These are phyloP conservation scores for Paguma larvata DNA, from an alignment of 2,797 vertebrate genomes.

Conservation along the genomic window DNA sequence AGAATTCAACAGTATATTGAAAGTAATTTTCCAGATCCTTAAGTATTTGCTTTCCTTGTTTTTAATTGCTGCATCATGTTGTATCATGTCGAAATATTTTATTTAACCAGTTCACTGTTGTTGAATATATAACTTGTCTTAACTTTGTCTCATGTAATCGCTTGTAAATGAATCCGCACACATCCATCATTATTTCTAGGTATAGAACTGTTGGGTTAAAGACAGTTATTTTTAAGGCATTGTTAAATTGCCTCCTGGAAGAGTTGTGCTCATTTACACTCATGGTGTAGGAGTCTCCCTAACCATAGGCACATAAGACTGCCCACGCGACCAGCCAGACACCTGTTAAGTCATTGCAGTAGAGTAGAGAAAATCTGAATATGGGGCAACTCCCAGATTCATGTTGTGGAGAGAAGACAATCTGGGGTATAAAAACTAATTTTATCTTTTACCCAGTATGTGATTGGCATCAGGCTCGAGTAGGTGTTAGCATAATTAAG, in stretches of 20 bases:
- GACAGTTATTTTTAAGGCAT: slow-evolving; percentile 11
- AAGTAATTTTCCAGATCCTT: slow-evolving; percentile 36
- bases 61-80: background rate
- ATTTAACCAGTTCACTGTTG: slow-evolving; percentile 23
- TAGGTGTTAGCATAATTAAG: slow-evolving; percentile 13
- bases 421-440: slow-evolving; percentile 28
- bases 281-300: background rate
- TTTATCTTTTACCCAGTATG: background rate
- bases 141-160: slow-evolving; percentile 23
- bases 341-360: background rate
- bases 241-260: background rate
- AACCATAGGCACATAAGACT: background rate
- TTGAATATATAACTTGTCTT: background rate
- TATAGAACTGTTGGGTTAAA: background rate
- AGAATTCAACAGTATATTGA: background rate
- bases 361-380: background rate
- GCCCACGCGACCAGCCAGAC: background rate
- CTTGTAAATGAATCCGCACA: slow-evolving; percentile 20
- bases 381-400: background rate
- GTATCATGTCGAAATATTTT: slow-evolving; percentile 39
- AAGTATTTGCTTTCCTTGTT: slow-evolving; percentile 46
- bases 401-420: slow-evolving; percentile 10
- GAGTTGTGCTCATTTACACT: background rate
- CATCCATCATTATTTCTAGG: background rate
- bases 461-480: background rate